Evolutionary conservation across 2,888 invertebrate genomes (phyloP).

Genomic region (Trimorus sp.): DNA sequence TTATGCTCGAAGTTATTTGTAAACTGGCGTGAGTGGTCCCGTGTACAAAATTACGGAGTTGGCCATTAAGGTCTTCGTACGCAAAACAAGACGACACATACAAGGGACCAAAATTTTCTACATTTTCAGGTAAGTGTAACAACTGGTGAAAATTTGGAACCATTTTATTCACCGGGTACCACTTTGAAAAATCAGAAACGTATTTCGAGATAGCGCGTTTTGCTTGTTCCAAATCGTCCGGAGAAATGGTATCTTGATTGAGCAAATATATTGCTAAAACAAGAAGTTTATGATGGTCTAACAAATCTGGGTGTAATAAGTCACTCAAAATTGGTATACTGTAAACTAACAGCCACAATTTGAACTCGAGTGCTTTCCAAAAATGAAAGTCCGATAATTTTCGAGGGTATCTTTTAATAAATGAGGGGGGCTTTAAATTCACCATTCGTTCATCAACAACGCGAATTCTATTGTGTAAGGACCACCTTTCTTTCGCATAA

Average conservation of each 20-base stretch:
- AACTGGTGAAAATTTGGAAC: not conserved
- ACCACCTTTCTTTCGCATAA: not conserved
- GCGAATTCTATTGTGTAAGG: slow-evolving; percentile 4
- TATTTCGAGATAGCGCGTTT: not conserved
- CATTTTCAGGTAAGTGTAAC: not conserved
- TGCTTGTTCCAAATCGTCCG: not conserved
- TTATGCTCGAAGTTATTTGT: not conserved
- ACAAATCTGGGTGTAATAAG: slow-evolving; percentile 54
- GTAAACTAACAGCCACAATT: slow-evolving; percentile 62
- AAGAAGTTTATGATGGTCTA: slow-evolving; percentile 64
- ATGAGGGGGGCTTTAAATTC: slow-evolving; percentile 54
- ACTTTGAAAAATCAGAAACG: not conserved
- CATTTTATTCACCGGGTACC: not conserved
- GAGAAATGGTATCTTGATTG: slow-evolving; percentile 50
- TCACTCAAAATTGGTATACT: slow-evolving; percentile 64
- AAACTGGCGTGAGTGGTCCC: not conserved
- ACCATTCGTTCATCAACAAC: slow-evolving; percentile 44
- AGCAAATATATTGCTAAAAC: slow-evolving; percentile 57
- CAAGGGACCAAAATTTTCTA: not conserved
- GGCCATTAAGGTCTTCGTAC: not conserved
- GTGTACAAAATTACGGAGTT: not conserved
- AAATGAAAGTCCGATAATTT: slow-evolving; percentile 50
- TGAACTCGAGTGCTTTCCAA: slow-evolving; percentile 67
- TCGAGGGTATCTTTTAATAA: slow-evolving; percentile 54
- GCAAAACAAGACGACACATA: not conserved